Base-by-base conservation (phyloP, 2,113 vertebrate species). In the Chaenogobius annularis region DNA sequence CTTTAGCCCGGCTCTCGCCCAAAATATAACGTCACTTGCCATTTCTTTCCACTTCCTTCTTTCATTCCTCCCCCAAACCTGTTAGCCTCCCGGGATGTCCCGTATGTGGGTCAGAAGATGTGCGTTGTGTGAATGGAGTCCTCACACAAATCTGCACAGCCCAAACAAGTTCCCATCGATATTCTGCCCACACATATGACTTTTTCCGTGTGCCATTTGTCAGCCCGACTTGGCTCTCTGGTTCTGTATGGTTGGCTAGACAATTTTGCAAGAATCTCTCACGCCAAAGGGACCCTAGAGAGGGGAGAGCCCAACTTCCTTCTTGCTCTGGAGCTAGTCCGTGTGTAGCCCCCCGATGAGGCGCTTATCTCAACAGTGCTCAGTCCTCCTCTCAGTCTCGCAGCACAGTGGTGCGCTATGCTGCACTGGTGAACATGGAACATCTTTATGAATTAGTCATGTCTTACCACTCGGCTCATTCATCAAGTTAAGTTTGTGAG, bases 361-460 rank as follows among this genome's bases (percentile, higher is more conserved):
- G 81, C 44, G 52, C 89, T 90, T 87, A 87, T 81, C 83, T 83
- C 78, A 78, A 87, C 86, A 83, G 72, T 76, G 73, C 43, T 80
- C 56, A 70, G 83, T 78, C 83, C 69, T 84, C 72, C 81, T 76
- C 72, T 77, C 68, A 31, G 68, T 82, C 70, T 44, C 48, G 68
- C 70, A 87, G 73, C 77, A 44, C 58, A 66, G 78, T 75, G 70
- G 74, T 74, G 75, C 69, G 76, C 75, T 74, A 69, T 66, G 70
- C 75, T 81, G 77, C 79, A 59, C 83, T 79, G 75, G 83, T 74
- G 79, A 75, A 80, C 66, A 81, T 75, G 71, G 78, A 88, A 79
- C 66, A 79, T 81, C 73, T 79, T 87, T 65, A 89, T 92, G 88
- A 92, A 91, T 92, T 90, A 91, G 89, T 90, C 77, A 90, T 91